These are phyloP conservation scores for Stylophora pistillata DNA, from an alignment of 64 coral and sea anemone genomes.

Conservation along the genomic window DNA sequence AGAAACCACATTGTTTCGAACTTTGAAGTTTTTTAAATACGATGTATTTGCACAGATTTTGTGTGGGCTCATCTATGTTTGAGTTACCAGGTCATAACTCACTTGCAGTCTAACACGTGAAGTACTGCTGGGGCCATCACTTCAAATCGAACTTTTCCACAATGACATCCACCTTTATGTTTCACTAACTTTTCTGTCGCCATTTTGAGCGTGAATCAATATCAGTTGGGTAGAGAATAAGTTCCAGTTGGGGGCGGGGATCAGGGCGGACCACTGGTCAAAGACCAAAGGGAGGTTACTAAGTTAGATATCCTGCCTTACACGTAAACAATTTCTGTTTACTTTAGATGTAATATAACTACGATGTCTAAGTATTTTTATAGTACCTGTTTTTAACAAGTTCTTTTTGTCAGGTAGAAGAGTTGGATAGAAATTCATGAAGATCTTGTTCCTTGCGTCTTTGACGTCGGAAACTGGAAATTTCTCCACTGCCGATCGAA, in stretches of 20 bases:
- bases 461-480: slow-evolving; percentile 75
- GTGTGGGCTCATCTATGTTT: background rate
- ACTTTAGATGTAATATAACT: too few relatives aligned
- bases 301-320: too few relatives aligned
- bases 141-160: slow-evolving; percentile 67
- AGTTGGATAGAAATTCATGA: slow-evolving; percentile 42
- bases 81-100: background rate
- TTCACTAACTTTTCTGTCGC: slow-evolving; percentile 7
- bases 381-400: background rate
- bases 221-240: too few relatives aligned
- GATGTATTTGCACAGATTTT: background rate
- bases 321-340: too few relatives aligned
- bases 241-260: too few relatives aligned
- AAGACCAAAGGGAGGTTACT: too few relatives aligned
- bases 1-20: too few relatives aligned
- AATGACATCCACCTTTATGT: slow-evolving; percentile 65
- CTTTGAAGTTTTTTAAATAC: too few relatives aligned
- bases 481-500: slow-evolving; percentile 65
- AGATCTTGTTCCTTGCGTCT: slow-evolving; percentile 69
- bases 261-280: too few relatives aligned
- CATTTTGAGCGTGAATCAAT: background rate
- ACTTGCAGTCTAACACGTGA: slow-evolving; percentile 68
- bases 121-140: slow-evolving; percentile 47
- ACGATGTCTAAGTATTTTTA: background rate
- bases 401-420: background rate